Percentiles rank a stretch among this genome's conserved stretches.
phyloP scores from a whole-genome alignment of 2,797 vertebrate genomes.

The Coranthus polyacanthus region DNA sequence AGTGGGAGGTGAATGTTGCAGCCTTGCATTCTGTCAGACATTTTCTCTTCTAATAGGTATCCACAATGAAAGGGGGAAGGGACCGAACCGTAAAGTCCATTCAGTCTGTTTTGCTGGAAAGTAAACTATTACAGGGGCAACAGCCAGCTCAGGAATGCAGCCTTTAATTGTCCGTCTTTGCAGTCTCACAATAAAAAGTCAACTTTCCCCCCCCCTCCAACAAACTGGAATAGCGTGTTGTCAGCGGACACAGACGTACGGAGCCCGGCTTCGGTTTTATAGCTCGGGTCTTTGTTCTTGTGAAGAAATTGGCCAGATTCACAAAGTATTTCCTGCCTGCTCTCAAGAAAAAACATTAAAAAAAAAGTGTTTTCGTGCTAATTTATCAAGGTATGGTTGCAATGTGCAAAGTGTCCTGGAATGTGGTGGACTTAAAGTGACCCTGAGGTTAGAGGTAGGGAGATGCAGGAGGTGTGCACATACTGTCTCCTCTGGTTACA shows the following conservation, averaged over 20 bases:
- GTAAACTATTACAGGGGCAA: slow-evolving; percentile 79
- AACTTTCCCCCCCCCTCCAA: slow-evolving; percentile 62
- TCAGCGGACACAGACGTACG: slow-evolving; percentile 53
- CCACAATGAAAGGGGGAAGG: slow-evolving; percentile 53
- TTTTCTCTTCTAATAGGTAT: slow-evolving; percentile 37
- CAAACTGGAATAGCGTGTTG: slow-evolving; percentile 64
- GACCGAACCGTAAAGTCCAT: slow-evolving; percentile 52
- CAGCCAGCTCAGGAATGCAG: slow-evolving; percentile 80
- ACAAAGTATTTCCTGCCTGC: slow-evolving; percentile 39
- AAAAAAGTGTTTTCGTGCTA: slow-evolving; percentile 47
- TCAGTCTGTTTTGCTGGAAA: slow-evolving; percentile 69
- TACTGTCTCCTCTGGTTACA: slow-evolving; percentile 6
- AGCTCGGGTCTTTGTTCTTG: slow-evolving; percentile 49
- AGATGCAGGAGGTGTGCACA: slow-evolving; percentile 28
- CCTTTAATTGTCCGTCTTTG: slow-evolving; percentile 79
- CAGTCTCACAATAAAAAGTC: slow-evolving; percentile 79
- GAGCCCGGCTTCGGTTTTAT: slow-evolving; percentile 54
- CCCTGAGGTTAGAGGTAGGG: slow-evolving; percentile 52
- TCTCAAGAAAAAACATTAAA: slow-evolving; percentile 9
- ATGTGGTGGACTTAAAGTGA: slow-evolving; percentile 71
- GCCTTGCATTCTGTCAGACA: slow-evolving; percentile 35
- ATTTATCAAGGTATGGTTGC: slow-evolving; percentile 43
- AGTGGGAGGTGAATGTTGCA: slow-evolving; percentile 28
- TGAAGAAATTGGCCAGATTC: slow-evolving; percentile 20
- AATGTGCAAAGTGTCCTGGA: slow-evolving; percentile 53